phyloP scores from a whole-genome alignment of 2,797 vertebrate species.

The Sphenopsis melanotis region DNA sequence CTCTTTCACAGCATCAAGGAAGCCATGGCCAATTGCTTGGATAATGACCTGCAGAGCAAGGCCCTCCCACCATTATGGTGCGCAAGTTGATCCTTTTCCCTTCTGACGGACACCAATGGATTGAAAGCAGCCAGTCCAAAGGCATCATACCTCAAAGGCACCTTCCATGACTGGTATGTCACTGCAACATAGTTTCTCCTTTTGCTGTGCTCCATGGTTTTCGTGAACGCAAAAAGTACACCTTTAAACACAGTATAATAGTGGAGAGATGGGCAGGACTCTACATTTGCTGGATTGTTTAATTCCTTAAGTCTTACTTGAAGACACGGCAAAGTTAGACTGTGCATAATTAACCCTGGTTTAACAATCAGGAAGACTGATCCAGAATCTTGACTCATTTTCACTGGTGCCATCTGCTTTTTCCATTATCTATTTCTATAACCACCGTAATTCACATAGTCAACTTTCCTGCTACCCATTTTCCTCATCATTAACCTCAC shows the following conservation, averaged over 20 bases:
- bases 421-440: conserved; percentile 6
- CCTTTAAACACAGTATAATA: not conserved
- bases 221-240: not conserved
- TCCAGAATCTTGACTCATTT: not conserved
- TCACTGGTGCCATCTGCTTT: not conserved
- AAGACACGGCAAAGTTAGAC: not conserved
- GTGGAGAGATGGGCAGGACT: not conserved
- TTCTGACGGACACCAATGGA: not conserved
- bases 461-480: not conserved
- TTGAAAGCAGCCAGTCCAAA: not conserved
- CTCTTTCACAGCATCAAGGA: not conserved
- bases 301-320: not conserved
- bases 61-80: not conserved
- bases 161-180: not conserved
- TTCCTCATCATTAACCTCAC: conserved; percentile 8
- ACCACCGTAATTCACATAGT: not conserved
- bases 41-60: not conserved
- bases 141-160: not conserved
- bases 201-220: not conserved
- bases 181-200: not conserved
- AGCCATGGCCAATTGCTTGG: not conserved
- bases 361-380: not conserved
- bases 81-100: not conserved
- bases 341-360: not conserved
- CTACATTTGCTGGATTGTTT: not conserved